Base-by-base conservation (phyloP, 2,113 vertebrate genomes). In the Gobius niger region DNA sequence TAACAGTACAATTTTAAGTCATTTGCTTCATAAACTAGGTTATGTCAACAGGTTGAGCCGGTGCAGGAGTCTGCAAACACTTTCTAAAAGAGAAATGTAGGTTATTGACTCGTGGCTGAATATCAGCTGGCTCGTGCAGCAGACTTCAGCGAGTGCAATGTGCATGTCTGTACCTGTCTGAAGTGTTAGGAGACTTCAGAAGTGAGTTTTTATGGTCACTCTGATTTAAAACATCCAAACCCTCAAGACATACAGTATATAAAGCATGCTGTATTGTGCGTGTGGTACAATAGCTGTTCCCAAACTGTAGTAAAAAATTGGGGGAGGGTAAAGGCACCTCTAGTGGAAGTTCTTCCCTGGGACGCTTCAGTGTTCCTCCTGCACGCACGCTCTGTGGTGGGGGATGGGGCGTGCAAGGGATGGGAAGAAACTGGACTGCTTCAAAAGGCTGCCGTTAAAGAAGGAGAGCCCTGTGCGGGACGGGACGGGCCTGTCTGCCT, bases 391-490 rank as follows among this genome's bases (percentile, higher is more conserved):
- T 34, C 24, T 34, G 19, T 73, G 8, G 14, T 15, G 18, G 34
- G 52, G 64, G 68, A 59, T 12, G 65, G 81, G 71, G 15, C 6
- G 24, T 47, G 44, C 42, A 3, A 60, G 13, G 19, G 51, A 70
- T 56, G 68, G 53, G 63, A 65, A 66, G 74, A 75, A 71, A 63
- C 65, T 41, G 70, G 68, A 66, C 34, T 63, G 49, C 44, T 24
- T 71, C 44, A 66, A 76, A 74, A 76, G 72, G 65, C 70, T 65
- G 77, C 47, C 69, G 41, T 66, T 46, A 61, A 66, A 67, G 69
- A 59, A 62, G 72, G 72, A 56, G 15, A 6, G 67, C 63, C 68
- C 67, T 72, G 51, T 66, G 44, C 18, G 16, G 63, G 51, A 13
- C 24, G 46, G 75, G 63, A 67, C 67, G 57, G 72, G 47, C 76